These are phyloP conservation scores for Trematomus loennbergii DNA, from an alignment of 2,113 vertebrate species.

Conservation along the genomic window DNA sequence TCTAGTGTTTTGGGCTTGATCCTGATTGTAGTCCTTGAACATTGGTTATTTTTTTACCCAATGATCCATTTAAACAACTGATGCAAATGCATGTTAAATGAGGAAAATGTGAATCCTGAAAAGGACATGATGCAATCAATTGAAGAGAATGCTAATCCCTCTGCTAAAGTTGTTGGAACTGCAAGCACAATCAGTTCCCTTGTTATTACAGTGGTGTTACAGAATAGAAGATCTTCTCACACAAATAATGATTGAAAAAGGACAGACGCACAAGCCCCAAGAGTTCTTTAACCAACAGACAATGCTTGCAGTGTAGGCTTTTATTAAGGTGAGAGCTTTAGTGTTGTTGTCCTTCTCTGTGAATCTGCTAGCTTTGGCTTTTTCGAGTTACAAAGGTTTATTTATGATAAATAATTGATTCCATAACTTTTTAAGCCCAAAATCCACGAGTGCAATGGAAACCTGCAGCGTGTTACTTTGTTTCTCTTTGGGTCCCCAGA, in stretches of 20 bases:
- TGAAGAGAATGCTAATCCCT: neutral
- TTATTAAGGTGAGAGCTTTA: neutral
- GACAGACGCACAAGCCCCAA: too few species aligned
- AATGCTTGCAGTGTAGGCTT: neutral
- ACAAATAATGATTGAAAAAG: neutral
- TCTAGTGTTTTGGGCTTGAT: neutral
- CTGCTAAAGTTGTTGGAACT: neutral
- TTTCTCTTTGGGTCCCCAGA: constrained; percentile 32
- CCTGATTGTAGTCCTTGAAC: neutral
- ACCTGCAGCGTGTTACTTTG: constrained; percentile 34
- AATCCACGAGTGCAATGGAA: constrained; percentile 24
- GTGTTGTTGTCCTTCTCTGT: neutral
- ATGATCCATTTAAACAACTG: neutral
- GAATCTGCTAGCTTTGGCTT: neutral
- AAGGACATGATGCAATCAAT: neutral
- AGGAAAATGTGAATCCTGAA: neutral
- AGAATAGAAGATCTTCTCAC: neutral
- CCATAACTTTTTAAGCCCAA: constrained; percentile 27
- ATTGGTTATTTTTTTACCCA: neutral
- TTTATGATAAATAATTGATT: neutral
- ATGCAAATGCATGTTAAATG: neutral
- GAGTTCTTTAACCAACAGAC: neutral
- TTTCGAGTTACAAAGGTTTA: neutral
- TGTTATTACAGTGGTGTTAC: neutral
- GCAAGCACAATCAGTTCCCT: neutral